phyloP scores from a whole-genome alignment of 2,888 invertebrate species.

The Macrosoma leucophasiata region DNA sequence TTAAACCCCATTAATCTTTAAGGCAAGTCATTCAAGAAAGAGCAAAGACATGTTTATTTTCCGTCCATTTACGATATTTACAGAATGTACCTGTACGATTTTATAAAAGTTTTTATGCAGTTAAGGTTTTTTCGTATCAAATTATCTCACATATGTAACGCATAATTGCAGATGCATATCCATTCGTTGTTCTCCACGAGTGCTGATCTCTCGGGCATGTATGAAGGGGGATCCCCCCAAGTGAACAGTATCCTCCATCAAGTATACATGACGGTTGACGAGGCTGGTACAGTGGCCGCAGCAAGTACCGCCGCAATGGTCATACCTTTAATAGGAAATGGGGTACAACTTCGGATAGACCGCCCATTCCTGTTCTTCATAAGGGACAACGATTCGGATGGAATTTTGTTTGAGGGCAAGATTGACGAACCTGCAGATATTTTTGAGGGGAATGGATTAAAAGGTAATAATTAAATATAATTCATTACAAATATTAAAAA shows the following conservation, averaged over 20 bases:
- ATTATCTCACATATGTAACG: no score
- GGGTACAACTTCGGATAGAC: slow-evolving; percentile 69
- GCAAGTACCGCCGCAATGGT: slow-evolving; percentile 76
- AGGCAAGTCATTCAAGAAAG: no score
- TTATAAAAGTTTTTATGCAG: no score
- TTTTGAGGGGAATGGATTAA: slow-evolving; percentile 20
- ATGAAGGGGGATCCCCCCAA: slow-evolving; percentile 47
- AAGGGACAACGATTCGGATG: slow-evolving; percentile 67
- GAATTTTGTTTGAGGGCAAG: slow-evolving; percentile 79
- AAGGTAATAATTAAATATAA: no score
- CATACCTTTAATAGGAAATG: slow-evolving; percentile 77
- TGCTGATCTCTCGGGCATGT: slow-evolving; percentile 76
- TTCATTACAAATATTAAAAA: no score
- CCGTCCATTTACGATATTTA: no score
- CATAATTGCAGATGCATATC: slow-evolving; percentile 78
- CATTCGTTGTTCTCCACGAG: slow-evolving; percentile 68
- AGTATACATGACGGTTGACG: slow-evolving; percentile 79
- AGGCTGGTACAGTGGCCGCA: slow-evolving; percentile 79
- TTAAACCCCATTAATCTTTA: no score
- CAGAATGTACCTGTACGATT: no score
- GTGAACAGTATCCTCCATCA: slow-evolving; percentile 78
- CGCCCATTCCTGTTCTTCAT: slow-evolving; percentile 81
- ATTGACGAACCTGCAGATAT: slow-evolving; percentile 62
- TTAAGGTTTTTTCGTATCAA: no score
- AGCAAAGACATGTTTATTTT: no score